Base-by-base conservation (phyloP, 1,140 invertebrate genomes). In the Scaptodrosophila lebanonensis region DNA sequence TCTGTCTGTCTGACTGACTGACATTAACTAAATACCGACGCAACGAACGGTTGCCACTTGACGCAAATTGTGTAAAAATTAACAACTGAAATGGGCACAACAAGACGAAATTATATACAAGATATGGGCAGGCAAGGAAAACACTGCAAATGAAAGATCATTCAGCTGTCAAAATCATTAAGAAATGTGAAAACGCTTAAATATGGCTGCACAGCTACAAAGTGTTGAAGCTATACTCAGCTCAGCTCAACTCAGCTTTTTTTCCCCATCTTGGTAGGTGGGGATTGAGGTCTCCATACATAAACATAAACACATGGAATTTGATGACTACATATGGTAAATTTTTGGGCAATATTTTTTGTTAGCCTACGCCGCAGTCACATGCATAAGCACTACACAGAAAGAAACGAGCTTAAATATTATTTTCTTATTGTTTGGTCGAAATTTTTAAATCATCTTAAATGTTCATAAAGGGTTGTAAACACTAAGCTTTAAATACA, bases 131-230 rank as follows among this genome's bases (percentile, higher is more conserved):
- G 35, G 44, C 59, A 54, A 61, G 45, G 47, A 68, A 48, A 57
- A 62, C 48, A 18, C 62, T 38, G 17, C 59, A 33, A 77, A 69
- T 79, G 68, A 68, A 75, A 73, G 69, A 79, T 82, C 73, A 82
- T 82, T 82, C 69, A 79, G 73, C 73, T 79, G 73, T 79, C 73
- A 79, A 67, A 79, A 75, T 82, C 69, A 79, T 79, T 79, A 79
- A 77, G 73, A 65, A 59, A 75, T 79, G 73, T 79, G 65, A 69
- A 79, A 79, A 82, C 73, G 73, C 44, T 77, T 77, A 77, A 77
- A 77, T 79, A 47, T 79, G 73, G 43, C 48, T 27, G 48, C 52
- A 30, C 9, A 53, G 36, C 27, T 30, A 48, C 49, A 22, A 35
- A 32, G 27, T 16, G 11, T 40, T 38, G 20, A 22, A 4, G 22